Percentiles rank a stretch among this genome's conserved stretches.
Conservation (phyloP, 2,888 invertebrate genomes). For the Margaritifera margaritifera region DNA sequence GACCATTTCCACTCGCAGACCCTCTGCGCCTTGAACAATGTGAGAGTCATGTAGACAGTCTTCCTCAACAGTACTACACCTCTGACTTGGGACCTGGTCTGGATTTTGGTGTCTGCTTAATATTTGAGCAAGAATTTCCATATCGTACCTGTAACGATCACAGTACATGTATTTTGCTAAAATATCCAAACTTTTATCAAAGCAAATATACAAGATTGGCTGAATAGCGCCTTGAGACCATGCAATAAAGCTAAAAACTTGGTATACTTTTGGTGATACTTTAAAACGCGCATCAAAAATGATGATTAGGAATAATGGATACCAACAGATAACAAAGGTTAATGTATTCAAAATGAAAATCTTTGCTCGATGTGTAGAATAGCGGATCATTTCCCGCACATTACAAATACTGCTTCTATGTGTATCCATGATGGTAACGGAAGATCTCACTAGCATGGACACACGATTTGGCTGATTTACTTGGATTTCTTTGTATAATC, state of each 20-base stretch:
- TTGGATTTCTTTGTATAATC: constrained; percentile 70
- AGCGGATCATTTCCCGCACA: constrained; percentile 59
- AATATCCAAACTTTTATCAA: constrained; percentile 69
- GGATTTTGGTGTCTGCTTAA: constrained; percentile 31
- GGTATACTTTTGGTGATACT: constrained; percentile 70
- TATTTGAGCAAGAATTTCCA: constrained; percentile 52
- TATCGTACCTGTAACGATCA: constrained; percentile 53
- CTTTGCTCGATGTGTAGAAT: constrained; percentile 67
- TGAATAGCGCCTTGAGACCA: constrained; percentile 71
- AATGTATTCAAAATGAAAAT: constrained; percentile 67
- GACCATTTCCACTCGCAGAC: no score
- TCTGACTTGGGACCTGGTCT: constrained; percentile 20
- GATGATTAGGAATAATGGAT: constrained; percentile 70
- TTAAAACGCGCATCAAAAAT: constrained; percentile 68
- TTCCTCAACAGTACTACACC: constrained; percentile 7
- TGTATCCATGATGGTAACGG: constrained; percentile 63
- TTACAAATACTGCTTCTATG: constrained; percentile 51
- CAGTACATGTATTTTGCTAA: constrained; percentile 59
- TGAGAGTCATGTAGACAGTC: neutral
- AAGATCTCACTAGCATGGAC: constrained; percentile 67
- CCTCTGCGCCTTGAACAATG: no score
- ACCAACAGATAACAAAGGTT: constrained; percentile 70
- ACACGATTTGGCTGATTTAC: constrained; percentile 65
- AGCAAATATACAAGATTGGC: constrained; percentile 68
- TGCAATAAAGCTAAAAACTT: constrained; percentile 70